Base-by-base conservation (phyloP, 53 echinoderm and acorn worm species). In the Hippasteria phrygiana region DNA sequence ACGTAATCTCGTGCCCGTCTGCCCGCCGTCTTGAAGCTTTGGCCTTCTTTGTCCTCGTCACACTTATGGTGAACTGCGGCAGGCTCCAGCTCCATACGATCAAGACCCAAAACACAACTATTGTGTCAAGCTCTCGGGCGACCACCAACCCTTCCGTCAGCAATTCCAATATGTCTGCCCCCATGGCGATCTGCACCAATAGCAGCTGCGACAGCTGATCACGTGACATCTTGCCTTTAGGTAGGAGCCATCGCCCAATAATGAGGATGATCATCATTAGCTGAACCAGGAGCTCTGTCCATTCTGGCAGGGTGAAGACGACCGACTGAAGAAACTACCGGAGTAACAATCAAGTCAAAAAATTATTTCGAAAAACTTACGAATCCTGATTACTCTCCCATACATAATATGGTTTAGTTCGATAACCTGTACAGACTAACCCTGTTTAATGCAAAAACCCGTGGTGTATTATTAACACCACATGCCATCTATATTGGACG, bases 131-230 rank as follows among this genome's bases (percentile, higher is more conserved):
- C 48, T 31, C 1, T 0, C 47, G 14, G 26, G 22, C 6, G 0
- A 29, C 47, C 39, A 16, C 28, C 42, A 94, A 59, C 31, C 89
- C 90, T 63, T 98, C 95, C 6, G 72, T 46, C 13, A 79, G 75
- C 33, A 98, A 93, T 62, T 98, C 98, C 37, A 98, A 72, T 74
- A 94, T 94, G 87, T 98, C 98, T 24, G 98, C 95, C 10, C 94
- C 94, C 90, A 95, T 98, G 22, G 93, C 97, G 69, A 97, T 88
- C 92, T 97, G 93, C 22, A 97, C 94, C 43, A 97, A 69, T 4
- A 97, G 93, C 13, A 97, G 88, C 39, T 95, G 93, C 18, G 97
- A 97, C 37, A 97, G 91, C 75, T 97, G 97, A 50, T 95, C 97
- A 43, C 93, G 90, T 17, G 95, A 93, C n/a, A 97, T 78, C 51